Conservation (phyloP, 2,113 vertebrate species). For the Caretta caretta region DNA sequence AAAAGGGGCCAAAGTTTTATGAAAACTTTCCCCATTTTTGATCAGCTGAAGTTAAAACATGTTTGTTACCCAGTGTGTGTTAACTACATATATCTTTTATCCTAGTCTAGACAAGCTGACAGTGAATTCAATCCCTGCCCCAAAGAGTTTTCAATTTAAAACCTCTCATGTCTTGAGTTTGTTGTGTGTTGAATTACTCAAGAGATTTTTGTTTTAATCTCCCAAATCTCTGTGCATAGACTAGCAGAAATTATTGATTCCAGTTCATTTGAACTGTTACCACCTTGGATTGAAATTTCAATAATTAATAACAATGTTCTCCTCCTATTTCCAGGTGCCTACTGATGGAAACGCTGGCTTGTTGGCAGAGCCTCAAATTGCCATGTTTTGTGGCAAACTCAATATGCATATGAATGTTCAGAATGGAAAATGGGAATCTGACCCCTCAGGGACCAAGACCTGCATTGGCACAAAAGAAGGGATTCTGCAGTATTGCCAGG, state of each 20-base stretch:
- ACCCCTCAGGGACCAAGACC: conserved; percentile 91
- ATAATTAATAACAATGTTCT: not conserved
- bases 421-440: conserved; percentile 95
- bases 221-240: not conserved
- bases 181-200: rapidly evolving
- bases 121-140: rapidly evolving
- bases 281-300: not conserved
- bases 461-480: conserved; percentile 95
- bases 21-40: not conserved
- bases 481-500: conserved; percentile 97
- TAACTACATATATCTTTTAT: not conserved
- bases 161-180: not conserved
- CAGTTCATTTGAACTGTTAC: not conserved
- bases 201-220: not conserved
- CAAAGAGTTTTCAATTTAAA: not conserved
- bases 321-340: conserved; percentile 84
- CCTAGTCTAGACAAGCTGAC: not conserved
- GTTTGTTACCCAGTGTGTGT: not conserved
- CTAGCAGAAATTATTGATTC: not conserved
- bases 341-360: conserved; percentile 92
- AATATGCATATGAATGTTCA: conserved; percentile 99
- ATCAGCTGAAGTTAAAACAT: not conserved
- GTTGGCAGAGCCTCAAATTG: conserved; percentile 95
- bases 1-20: not conserved
- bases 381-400: conserved; percentile 97